These are phyloP conservation scores for Calliphora vomitoria DNA, from an alignment of 2,888 invertebrate species.

Conservation along the genomic window DNA sequence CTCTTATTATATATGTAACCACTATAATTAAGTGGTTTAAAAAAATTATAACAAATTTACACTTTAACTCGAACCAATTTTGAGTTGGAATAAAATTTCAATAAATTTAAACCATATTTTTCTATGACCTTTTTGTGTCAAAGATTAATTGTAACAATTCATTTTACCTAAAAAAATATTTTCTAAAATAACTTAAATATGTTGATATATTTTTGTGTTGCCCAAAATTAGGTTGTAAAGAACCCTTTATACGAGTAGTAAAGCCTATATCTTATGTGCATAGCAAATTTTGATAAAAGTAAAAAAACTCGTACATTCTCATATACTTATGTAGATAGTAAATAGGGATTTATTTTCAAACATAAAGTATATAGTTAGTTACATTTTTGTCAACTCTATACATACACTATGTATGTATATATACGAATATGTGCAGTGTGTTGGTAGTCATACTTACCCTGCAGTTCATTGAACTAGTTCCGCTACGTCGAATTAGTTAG, in stretches of 20 bases:
- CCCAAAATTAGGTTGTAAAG: background rate
- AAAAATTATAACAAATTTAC: background rate
- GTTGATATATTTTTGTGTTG: background rate
- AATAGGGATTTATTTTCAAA: background rate
- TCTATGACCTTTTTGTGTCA: background rate
- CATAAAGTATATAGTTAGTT: background rate
- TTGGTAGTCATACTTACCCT: background rate
- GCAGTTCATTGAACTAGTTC: no score
- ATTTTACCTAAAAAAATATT: background rate
- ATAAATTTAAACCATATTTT: background rate
- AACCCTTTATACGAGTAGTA: background rate
- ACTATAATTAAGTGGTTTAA: background rate
- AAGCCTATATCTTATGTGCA: background rate
- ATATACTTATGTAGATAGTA: background rate
- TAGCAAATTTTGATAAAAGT: background rate
- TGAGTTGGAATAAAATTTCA: background rate
- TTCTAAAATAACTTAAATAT: background rate
- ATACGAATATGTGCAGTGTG: background rate
- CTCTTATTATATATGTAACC: no score
- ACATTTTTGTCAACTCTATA: no score
- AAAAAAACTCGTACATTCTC: background rate
- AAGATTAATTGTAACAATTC: slow-evolving; percentile 21
- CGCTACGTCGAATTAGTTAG: no score
- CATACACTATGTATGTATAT: background rate
- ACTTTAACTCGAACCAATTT: background rate